phyloP scores from a whole-genome alignment of 37 sponge, comb jelly and placozoan genomes.

The Theonella swinhoei region DNA sequence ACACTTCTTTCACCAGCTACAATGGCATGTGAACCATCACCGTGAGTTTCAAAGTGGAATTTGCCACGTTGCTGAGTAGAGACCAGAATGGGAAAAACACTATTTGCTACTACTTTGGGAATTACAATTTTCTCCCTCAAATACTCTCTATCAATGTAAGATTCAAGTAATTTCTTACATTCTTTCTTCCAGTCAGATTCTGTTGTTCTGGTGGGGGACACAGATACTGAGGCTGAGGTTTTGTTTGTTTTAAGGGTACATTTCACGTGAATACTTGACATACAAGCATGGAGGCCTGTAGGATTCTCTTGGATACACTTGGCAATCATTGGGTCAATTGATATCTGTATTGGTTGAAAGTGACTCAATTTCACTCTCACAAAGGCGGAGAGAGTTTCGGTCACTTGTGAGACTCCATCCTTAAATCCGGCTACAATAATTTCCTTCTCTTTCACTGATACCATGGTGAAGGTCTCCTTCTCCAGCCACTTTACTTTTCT shows the following conservation, averaged over 20 bases:
- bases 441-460: neutral
- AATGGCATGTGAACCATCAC: neutral
- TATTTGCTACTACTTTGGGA: neutral
- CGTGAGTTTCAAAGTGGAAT: neutral
- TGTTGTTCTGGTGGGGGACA: neutral
- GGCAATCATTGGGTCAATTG: neutral
- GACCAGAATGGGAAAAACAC: neutral
- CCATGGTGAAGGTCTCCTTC: neutral
- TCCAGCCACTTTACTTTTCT: neutral
- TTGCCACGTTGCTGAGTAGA: neutral
- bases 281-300: neutral
- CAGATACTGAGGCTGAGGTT: neutral
- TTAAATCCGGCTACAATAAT: neutral
- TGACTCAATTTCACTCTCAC: neutral
- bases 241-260: neutral
- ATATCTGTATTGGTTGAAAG: neutral
- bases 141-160: neutral
- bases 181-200: neutral
- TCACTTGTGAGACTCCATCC: neutral
- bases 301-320: neutral
- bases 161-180: neutral
- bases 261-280: neutral
- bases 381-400: neutral
- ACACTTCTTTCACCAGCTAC: neutral
- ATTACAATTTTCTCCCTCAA: neutral